These are phyloP conservation scores for human (Homo sapiens) DNA, from an alignment of 2,113 vertebrate genomes.

Conservation along the genomic window GRCh38 chr1:114955001-114955500, in stretches of 20 bases:
- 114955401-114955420: no score
- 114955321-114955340: no score
- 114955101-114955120: background rate
- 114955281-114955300: no score
- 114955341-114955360: no score
- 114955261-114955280: no score
- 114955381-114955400: no score
- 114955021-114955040: background rate
- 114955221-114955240: background rate
- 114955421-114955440: no score
- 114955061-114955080: background rate
- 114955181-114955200: background rate
- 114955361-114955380: no score
- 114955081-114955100: background rate
- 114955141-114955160: background rate
- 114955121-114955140: background rate
- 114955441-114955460: no score
- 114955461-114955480: no score
- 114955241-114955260: background rate
- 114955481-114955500: no score
- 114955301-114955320: no score
- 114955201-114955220: background rate
- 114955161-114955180: background rate
- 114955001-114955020: background rate
- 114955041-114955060: background rate